phyloP scores from a whole-genome alignment of 1,140 invertebrate species.

The Arctopsyche grandis region DNA sequence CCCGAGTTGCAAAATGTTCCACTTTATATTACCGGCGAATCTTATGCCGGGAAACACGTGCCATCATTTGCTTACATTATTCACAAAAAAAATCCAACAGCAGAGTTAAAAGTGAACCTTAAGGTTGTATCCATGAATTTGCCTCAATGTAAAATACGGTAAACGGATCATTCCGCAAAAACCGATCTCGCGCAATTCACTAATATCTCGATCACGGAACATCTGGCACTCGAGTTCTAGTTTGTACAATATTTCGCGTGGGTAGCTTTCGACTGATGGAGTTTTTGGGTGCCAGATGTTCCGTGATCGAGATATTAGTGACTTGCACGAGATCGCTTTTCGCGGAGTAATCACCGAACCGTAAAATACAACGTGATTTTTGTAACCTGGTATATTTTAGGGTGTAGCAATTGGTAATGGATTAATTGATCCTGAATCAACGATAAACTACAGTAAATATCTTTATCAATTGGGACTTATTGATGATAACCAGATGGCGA shows the following conservation, averaged over 20 bases:
- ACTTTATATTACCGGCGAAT: constrained; percentile 84
- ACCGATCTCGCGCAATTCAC: no score
- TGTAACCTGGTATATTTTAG: constrained; percentile 56
- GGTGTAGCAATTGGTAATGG: constrained; percentile 87
- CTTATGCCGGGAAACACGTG: constrained; percentile 86
- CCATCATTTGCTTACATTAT: constrained; percentile 81
- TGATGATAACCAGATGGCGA: constrained; percentile 68
- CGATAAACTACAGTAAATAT: constrained; percentile 78
- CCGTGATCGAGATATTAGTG: no score
- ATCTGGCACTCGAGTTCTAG: no score
- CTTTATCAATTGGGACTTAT: constrained; percentile 81
- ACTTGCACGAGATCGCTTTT: no score
- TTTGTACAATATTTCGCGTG: no score
- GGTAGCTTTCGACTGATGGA: no score
- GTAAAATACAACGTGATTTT: no score
- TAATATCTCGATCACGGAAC: no score
- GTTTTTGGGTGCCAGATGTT: no score
- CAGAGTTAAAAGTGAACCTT: constrained; percentile 73
- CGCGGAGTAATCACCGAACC: no score
- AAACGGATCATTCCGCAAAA: no score
- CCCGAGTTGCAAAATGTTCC: constrained; percentile 73
- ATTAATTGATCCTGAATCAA: constrained; percentile 79
- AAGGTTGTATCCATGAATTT: constrained; percentile 56
- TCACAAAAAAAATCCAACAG: constrained; percentile 71
- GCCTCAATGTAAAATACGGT: neutral